These are phyloP conservation scores for Onychomys leucogaster DNA, from an alignment of 2,797 vertebrate species.

Conservation along the genomic window DNA sequence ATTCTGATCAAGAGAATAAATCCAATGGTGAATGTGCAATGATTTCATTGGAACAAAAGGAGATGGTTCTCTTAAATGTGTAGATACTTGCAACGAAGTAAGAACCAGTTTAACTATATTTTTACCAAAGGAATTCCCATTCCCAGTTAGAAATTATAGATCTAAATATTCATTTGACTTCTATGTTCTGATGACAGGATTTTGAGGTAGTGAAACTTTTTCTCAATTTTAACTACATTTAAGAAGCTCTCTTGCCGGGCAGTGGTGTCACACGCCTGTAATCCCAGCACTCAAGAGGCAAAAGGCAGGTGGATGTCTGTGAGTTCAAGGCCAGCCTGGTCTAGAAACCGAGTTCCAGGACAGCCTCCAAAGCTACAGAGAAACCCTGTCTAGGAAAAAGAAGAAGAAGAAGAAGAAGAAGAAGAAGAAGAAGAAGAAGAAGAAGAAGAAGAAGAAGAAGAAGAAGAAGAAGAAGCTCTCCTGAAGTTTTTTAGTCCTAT, in stretches of 20 bases:
- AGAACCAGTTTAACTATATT: not conserved
- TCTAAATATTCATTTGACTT: not conserved
- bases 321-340: too few species aligned
- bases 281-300: too few species aligned
- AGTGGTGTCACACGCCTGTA: too few species aligned
- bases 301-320: too few species aligned
- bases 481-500: not conserved
- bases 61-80: not conserved
- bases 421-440: too few species aligned
- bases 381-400: too few species aligned
- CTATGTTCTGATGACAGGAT: not conserved
- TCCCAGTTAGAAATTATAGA: not conserved
- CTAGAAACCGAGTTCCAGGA: too few species aligned
- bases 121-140: not conserved
- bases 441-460: too few species aligned
- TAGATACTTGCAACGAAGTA: not conserved
- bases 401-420: too few species aligned
- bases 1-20: not conserved
- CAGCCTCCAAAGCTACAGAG: too few species aligned
- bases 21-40: not conserved
- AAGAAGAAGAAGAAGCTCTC: too few species aligned
- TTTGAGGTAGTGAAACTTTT: not conserved
- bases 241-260: too few species aligned
- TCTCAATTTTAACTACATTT: not conserved
- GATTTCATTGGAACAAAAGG: not conserved